Conservation (phyloP, 2,888 invertebrate species). For the Caenorhabditis afra region DNA sequence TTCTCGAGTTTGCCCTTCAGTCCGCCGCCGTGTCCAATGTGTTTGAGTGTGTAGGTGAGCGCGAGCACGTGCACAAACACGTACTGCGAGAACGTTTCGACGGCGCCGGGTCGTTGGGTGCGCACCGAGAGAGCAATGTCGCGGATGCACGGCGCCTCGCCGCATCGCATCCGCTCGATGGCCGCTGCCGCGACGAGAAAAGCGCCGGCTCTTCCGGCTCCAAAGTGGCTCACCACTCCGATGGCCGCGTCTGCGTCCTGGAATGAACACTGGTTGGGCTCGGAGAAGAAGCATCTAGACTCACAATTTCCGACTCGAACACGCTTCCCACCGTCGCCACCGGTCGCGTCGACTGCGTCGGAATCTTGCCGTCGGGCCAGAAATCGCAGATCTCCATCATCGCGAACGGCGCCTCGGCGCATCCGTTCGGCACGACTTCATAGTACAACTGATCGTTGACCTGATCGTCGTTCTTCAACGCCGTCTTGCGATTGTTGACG, state of each 20-base stretch:
- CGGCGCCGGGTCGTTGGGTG: slow-evolving; percentile 26
- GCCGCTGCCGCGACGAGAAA: slow-evolving; percentile 34
- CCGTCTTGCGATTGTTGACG: slow-evolving; percentile 37
- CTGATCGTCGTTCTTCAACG: slow-evolving; percentile 9
- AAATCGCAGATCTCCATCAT: slow-evolving; percentile 54
- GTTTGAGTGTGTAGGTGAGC: slow-evolving; percentile 18
- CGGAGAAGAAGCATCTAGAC: neutral
- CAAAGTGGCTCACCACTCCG: slow-evolving; percentile 38
- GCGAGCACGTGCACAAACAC: slow-evolving; percentile 20
- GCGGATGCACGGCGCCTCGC: slow-evolving; percentile 29
- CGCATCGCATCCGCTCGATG: slow-evolving; percentile 24
- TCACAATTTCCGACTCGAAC: slow-evolving; percentile 50
- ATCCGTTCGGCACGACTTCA: slow-evolving; percentile 47
- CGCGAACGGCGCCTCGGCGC: slow-evolving; percentile 50
- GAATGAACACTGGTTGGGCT: neutral
- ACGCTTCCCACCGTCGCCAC: slow-evolving; percentile 29
- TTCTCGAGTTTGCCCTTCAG: slow-evolving; percentile 28
- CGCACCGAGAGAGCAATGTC: slow-evolving; percentile 8
- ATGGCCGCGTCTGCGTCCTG: slow-evolving; percentile 36
- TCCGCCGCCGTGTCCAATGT: slow-evolving; percentile 7
- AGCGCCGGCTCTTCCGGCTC: slow-evolving; percentile 39
- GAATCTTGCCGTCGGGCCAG: slow-evolving; percentile 43
- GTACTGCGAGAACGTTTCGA: slow-evolving; percentile 39
- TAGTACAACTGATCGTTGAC: slow-evolving; percentile 35
- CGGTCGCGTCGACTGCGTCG: slow-evolving; percentile 4